Percentiles rank a stretch among this genome's conserved stretches.
Conservation (phyloP, 2,888 invertebrate species). For the Ichneumon xanthorius region DNA sequence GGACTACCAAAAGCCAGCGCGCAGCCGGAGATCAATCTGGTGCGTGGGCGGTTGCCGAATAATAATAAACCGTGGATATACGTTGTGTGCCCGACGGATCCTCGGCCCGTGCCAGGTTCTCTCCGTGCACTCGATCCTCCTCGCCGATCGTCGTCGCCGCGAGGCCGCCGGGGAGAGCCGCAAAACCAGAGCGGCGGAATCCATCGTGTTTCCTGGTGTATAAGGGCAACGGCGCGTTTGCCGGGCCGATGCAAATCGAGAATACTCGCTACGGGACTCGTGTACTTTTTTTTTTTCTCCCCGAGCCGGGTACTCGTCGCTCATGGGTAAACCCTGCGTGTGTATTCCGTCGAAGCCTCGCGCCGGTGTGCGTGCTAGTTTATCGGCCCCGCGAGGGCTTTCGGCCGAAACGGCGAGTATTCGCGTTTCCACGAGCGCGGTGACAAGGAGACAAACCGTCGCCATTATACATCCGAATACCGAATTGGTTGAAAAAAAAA, state of each 20-base stretch:
- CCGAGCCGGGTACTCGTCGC: neutral
- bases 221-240: constrained; percentile 27
- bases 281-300: constrained; percentile 40
- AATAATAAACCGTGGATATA: constrained; percentile 77
- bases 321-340: neutral
- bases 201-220: constrained; percentile 63
- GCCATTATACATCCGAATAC: constrained; percentile 75
- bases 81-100: constrained; percentile 57
- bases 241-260: constrained; percentile 61
- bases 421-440: constrained; percentile 66
- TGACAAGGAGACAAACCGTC: constrained; percentile 80
- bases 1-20: constrained; percentile 51
- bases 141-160: constrained; percentile 26
- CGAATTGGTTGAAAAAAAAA: constrained; percentile 78
- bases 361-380: neutral
- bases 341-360: too few relatives aligned
- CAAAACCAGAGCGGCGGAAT: constrained; percentile 54
- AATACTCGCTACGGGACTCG: constrained; percentile 28
- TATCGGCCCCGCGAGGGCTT: constrained; percentile 45
- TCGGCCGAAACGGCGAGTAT: constrained; percentile 12
- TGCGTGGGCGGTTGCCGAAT: constrained; percentile 82
- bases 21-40: constrained; percentile 72
- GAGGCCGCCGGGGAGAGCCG: constrained; percentile 11
- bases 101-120: constrained; percentile 58
- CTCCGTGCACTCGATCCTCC: constrained; percentile 26